phyloP scores from a whole-genome alignment of 2,888 invertebrate genomes.

The Volucella bombylans region DNA sequence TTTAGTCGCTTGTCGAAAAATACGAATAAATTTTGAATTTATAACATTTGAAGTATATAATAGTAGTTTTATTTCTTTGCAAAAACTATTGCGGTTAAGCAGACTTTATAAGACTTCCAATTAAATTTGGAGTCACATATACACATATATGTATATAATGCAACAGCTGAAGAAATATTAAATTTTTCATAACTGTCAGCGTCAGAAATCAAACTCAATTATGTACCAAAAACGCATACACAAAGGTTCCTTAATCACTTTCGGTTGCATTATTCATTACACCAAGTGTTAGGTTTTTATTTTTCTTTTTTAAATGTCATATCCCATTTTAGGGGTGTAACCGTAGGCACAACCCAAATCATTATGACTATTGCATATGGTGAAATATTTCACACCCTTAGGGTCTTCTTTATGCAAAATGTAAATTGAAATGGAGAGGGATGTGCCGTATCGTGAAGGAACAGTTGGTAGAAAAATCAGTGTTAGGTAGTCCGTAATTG shows the following conservation, averaged over 20 bases:
- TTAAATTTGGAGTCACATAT: no score
- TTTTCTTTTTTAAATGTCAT: constrained; percentile 45
- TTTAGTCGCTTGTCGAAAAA: no score
- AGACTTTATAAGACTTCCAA: no score
- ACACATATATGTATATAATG: no score
- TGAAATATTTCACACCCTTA: constrained; percentile 63
- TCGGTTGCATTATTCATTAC: constrained; percentile 67
- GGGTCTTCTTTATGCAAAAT: constrained; percentile 46
- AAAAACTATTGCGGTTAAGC: no score
- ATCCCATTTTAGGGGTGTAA: constrained; percentile 48
- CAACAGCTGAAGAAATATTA: neutral
- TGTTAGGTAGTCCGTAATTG: neutral
- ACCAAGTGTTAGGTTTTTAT: constrained; percentile 29
- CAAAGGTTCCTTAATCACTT: constrained; percentile 61
- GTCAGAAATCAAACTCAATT: constrained; percentile 37
- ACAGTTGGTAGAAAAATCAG: constrained; percentile 8
- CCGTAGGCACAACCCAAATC: constrained; percentile 62
- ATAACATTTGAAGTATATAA: no score
- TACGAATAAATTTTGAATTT: no score
- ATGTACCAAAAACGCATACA: constrained; percentile 22
- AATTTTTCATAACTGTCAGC: constrained; percentile 32
- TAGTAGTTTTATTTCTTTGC: no score
- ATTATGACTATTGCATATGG: constrained; percentile 65
- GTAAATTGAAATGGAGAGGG: constrained; percentile 52
- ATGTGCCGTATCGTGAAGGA: constrained; percentile 18